Evolutionary conservation across 1,140 invertebrate genomes (phyloP), one percentile per base, ranked within the genome.

Genomic region (Apolygus lucorum): DNA sequence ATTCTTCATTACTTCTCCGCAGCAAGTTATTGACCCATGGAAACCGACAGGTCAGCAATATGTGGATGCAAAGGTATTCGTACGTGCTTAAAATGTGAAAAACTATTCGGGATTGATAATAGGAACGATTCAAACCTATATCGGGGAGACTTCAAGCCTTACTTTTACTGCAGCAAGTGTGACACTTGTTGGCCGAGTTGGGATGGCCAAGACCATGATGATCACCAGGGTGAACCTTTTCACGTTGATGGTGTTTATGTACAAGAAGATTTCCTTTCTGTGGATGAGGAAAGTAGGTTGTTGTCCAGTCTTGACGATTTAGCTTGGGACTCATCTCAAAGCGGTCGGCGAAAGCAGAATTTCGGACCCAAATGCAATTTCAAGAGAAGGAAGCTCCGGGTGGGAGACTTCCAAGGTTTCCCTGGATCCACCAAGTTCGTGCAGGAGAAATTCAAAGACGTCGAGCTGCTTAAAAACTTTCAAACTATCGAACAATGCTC

Each of bases 361-460:
- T 99, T 89, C 83, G 97, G 97, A 14, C 96, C 97, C 1, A 98
- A 98, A 82, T 95, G 95, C 25, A 99, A 99, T 81, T 99, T 99
- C 77, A 99, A 98, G 76, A 96, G 94, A 77, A 85, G 86, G 73
- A 96, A 93, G 79, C 78, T 98, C 21, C 87, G 85, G 71, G 70
- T 86, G 63, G 91, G 88, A 0, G 78, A 83, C 34, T 99, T 99
- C 76, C 80, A 83, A 68, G 97, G 97, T 0, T 93, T 99, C 79
- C 96, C 97, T 1, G 76, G 77, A 25, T 91, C 85, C 79, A 89
- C 92, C 0, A 84, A 90, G 76, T 89, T 88, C 78, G 78, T 99
- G 24, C 90, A 98, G 76, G 83, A 91, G 0, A 88, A 89, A 77
- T 91, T 99, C 75, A 74, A 81, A 8, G 72, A 80, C 8, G 76